A percentile compares a stretch with the other conserved stretches of the same genome.
Evolutionary conservation across 2,888 invertebrate species (phyloP).

Genomic region (Limnephilus marmoratus): DNA sequence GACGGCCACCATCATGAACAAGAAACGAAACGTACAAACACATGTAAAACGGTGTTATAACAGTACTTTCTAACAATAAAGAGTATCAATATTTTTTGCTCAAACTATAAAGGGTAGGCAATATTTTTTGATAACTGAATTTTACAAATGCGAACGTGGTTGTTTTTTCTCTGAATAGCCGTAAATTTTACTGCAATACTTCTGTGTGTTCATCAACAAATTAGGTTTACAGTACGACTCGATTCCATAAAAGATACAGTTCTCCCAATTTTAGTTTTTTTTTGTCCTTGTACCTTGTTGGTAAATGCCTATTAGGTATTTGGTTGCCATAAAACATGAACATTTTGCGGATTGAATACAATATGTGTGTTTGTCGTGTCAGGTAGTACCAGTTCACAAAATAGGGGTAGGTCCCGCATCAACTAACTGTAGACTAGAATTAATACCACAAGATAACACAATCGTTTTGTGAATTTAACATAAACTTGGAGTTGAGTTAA

Average conservation of each 20-base stretch:
- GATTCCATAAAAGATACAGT: neutral
- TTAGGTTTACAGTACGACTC: neutral
- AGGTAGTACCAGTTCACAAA: neutral
- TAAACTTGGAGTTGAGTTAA: neutral
- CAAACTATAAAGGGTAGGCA: too few relatives aligned
- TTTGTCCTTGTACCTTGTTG: neutral
- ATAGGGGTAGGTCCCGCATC: neutral
- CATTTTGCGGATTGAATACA: slow-evolving; percentile 2
- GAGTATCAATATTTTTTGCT: too few relatives aligned
- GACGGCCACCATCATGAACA: too few relatives aligned
- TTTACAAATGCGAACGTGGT: too few relatives aligned
- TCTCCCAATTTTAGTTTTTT: neutral
- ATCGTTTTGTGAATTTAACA: neutral
- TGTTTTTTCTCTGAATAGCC: too few relatives aligned
- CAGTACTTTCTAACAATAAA: too few relatives aligned
- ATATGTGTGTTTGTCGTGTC: neutral
- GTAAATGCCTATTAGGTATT: neutral
- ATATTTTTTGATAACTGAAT: too few relatives aligned
- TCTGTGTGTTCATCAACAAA: neutral
- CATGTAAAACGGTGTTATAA: too few relatives aligned
- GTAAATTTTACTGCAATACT: neutral
- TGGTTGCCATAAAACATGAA: neutral
- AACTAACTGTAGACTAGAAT: neutral
- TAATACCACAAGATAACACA: neutral
- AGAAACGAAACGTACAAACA: too few relatives aligned